Evolutionary conservation across 1,140 invertebrate genomes (phyloP).

Genomic region (Macrobrachium nipponense): DNA sequence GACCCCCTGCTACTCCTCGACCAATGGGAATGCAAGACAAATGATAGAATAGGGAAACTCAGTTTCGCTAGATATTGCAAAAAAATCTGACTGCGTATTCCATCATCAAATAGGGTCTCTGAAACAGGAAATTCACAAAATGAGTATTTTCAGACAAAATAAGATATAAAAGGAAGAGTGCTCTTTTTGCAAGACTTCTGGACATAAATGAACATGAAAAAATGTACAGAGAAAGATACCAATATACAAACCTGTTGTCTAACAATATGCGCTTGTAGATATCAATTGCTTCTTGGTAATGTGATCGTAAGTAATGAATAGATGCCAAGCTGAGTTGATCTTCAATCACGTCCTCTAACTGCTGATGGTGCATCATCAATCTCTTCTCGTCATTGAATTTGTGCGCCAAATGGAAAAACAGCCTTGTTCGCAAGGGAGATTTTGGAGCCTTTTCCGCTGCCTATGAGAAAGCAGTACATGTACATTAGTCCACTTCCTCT

Average conservation of each 20-base stretch:
- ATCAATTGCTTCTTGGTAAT: conserved; percentile 99
- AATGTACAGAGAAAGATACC: not conserved
- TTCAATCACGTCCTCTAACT: conserved; percentile 88
- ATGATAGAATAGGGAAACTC: no score
- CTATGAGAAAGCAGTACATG: conserved; percentile 63
- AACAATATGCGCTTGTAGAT: conserved; percentile 96
- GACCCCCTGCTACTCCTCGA: no score
- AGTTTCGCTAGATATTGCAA: no score
- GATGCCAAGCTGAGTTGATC: conserved; percentile 96
- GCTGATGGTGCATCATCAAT: conserved; percentile 84
- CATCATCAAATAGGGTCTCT: no score
- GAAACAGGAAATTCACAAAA: no score
- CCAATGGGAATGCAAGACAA: no score
- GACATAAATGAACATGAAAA: not conserved
- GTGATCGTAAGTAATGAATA: conserved; percentile 93
- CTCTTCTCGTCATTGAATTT: conserved; percentile 90
- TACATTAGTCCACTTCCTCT: no score
- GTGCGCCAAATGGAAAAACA: conserved; percentile 94
- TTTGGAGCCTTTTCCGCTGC: conserved; percentile 73
- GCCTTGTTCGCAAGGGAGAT: conserved; percentile 77
- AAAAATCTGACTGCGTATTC: no score
- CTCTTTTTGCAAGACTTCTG: not conserved
- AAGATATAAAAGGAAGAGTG: no score
- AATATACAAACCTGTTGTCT: conserved; percentile 86
- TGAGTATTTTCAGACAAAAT: no score